Percentiles rank a stretch among this genome's conserved stretches.
phyloP scores from a whole-genome alignment of 2,797 vertebrate genomes.

The Kryptopterus vitreolus region DNA sequence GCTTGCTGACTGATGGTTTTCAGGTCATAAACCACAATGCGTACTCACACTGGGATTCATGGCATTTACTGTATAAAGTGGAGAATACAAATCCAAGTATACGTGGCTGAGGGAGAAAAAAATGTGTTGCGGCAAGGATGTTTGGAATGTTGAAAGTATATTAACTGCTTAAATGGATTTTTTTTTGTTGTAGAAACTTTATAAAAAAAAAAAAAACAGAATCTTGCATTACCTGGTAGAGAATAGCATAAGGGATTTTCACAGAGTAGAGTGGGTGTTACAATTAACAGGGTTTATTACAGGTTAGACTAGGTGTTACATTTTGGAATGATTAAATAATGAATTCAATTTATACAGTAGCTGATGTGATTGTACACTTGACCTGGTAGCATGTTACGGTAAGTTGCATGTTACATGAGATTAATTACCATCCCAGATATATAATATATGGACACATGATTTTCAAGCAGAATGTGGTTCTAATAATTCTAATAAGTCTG shows the following conservation, averaged over 20 bases:
- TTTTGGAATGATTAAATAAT: neutral
- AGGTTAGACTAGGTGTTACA: neutral
- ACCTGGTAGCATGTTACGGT: no score
- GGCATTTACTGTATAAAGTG: neutral
- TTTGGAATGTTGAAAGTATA: neutral
- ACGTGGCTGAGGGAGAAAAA: neutral
- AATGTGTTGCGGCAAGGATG: neutral
- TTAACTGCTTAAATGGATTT: neutral
- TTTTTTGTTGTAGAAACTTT: no score
- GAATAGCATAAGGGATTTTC: neutral
- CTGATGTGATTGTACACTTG: no score
- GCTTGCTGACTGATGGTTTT: neutral
- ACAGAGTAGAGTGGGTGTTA: neutral
- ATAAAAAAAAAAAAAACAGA: neutral
- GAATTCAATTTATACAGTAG: no score
- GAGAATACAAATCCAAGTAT: neutral
- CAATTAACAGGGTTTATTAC: neutral
- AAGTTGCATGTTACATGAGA: no score
- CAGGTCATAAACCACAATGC: neutral
- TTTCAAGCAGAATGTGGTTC: no score
- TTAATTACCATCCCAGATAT: no score
- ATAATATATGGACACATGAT: no score
- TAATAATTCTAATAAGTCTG: no score
- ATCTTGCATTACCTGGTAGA: neutral
- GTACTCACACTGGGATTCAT: neutral